Evolutionary conservation across 53 echinoderm and acorn worm species (phyloP).

Genomic region (Actinopyga echinites): DNA sequence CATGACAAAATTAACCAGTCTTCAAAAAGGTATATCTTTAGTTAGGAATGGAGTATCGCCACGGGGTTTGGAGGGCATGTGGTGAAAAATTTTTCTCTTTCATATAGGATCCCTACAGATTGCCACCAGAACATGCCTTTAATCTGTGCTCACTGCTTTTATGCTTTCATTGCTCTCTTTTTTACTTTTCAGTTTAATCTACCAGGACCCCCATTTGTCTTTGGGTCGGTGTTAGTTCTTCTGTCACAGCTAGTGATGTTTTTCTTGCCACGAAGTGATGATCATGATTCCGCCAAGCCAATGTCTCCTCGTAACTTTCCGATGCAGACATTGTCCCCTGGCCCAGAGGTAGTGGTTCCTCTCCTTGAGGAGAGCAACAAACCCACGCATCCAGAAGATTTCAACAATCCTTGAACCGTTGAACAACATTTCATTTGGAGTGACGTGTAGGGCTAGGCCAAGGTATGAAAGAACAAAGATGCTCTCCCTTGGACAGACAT

Average conservation of each 20-base stretch:
- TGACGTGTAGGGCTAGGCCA: too few relatives aligned
- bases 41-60: too few relatives aligned
- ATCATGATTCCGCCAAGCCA: conserved; percentile 34
- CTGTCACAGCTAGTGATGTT: conserved; percentile 88
- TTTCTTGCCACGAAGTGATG: conserved; percentile 74
- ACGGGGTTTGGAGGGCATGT: too few relatives aligned
- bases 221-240: conserved; percentile 83
- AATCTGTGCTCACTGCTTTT: too few relatives aligned
- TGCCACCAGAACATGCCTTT: too few relatives aligned
- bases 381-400: conserved; percentile 58
- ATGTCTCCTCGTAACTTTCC: conserved; percentile 52
- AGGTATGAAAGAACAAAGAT: too few relatives aligned
- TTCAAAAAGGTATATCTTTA: too few relatives aligned
- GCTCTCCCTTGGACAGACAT: too few relatives aligned
- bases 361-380: conserved; percentile 70
- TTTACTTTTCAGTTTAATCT: not conserved
- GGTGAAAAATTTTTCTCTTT: too few relatives aligned
- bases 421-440: not conserved
- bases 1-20: too few relatives aligned
- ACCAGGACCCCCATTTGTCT: conserved; percentile 95
- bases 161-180: too few relatives aligned
- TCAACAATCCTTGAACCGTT: conserved; percentile 73
- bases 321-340: conserved; percentile 33
- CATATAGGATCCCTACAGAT: too few relatives aligned
- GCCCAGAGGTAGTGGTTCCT: conserved; percentile 56